Evolutionary conservation across 2,888 invertebrate genomes (phyloP).

Genomic region (Pyrrhia umbra): DNA sequence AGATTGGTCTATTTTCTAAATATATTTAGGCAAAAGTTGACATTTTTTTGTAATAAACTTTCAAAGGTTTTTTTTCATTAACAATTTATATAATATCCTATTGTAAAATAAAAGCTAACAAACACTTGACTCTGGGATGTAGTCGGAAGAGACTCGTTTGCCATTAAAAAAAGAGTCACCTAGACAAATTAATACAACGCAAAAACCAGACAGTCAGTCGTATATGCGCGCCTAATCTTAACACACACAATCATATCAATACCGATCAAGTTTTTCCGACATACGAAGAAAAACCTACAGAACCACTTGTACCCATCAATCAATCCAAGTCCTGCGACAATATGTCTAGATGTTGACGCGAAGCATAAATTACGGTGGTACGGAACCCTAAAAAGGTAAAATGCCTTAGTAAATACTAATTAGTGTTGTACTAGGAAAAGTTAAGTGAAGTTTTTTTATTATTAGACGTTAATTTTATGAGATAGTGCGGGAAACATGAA

Average conservation of each 20-base stretch:
- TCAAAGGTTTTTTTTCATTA: too few species aligned
- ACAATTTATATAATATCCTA: too few species aligned
- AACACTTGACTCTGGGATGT: too few species aligned
- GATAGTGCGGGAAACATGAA: slow-evolving; percentile 49
- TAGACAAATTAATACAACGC: neutral
- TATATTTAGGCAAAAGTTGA: too few species aligned
- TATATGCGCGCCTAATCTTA: slow-evolving; percentile 24
- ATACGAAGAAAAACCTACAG: slow-evolving; percentile 51
- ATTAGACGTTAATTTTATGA: slow-evolving; percentile 46
- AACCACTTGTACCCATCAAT: slow-evolving; percentile 63
- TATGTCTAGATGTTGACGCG: slow-evolving; percentile 66
- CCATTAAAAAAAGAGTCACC: neutral
- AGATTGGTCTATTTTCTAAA: too few species aligned
- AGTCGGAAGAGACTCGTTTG: too few species aligned
- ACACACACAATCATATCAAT: slow-evolving; percentile 52
- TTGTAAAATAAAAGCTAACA: too few species aligned
- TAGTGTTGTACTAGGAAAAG: slow-evolving; percentile 48
- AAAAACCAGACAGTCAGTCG: slow-evolving; percentile 18
- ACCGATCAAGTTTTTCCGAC: slow-evolving; percentile 55
- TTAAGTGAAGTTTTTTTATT: slow-evolving; percentile 36
- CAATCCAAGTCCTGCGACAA: slow-evolving; percentile 64
- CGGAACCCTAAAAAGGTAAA: slow-evolving; percentile 61
- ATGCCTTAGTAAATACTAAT: slow-evolving; percentile 60
- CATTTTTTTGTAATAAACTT: too few species aligned
- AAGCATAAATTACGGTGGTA: slow-evolving; percentile 56